Percentiles rank a stretch among this genome's conserved stretches.
Conservation (phyloP, 2,113 vertebrate genomes). For the Mugil cephalus region DNA sequence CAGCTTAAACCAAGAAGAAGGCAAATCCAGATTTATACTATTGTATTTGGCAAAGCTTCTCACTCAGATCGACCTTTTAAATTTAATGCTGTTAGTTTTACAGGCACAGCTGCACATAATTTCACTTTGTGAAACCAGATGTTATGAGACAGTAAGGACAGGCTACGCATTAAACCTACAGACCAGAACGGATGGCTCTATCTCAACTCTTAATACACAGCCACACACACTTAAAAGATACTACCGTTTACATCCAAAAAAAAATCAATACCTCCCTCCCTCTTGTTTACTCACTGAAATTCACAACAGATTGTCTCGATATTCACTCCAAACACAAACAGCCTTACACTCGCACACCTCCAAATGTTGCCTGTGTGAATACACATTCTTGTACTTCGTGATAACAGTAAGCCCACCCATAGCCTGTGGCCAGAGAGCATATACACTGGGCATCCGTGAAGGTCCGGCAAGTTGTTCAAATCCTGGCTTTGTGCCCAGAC, state of each 20-base stretch:
- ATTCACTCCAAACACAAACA: not conserved
- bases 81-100: constrained; percentile 36
- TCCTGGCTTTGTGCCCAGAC: constrained; percentile 61
- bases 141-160: constrained; percentile 19
- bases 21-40: constrained; percentile 16
- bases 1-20: constrained; percentile 25
- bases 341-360: constrained; percentile 1
- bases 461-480: constrained; percentile 43
- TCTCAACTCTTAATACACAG: constrained; percentile 18
- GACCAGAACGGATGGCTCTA: constrained; percentile 59
- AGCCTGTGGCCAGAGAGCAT: constrained; percentile 25
- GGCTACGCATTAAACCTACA: constrained; percentile 49
- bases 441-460: constrained; percentile 33
- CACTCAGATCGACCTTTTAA: constrained; percentile 12
- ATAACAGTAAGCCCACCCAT: constrained; percentile 43
- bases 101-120: constrained; percentile 21
- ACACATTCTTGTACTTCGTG: constrained; percentile 18
- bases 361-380: constrained; percentile 3
- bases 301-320: constrained; percentile 29
- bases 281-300: constrained; percentile 31
- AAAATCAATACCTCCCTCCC: constrained; percentile 20
- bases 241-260: constrained; percentile 27
- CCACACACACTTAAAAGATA: constrained; percentile 25
- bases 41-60: constrained; percentile 9
- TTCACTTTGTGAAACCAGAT: constrained; percentile 34